Percentiles rank a stretch among this genome's conserved stretches.
phyloP scores from a whole-genome alignment of 2,797 vertebrate species.

The Hirundo rustica region DNA sequence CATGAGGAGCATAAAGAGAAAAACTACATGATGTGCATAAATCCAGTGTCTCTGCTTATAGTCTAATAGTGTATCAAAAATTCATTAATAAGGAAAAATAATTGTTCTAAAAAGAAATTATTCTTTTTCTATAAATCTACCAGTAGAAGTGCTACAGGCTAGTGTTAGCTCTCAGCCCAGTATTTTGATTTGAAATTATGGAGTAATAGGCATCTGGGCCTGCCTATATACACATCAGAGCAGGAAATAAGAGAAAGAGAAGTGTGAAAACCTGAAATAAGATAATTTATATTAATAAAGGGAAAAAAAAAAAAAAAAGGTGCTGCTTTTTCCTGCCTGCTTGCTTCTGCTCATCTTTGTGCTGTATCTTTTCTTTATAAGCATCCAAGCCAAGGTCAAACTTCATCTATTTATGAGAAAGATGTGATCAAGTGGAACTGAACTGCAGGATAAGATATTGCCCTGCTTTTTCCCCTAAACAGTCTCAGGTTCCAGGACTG shows the following conservation, averaged over 20 bases:
- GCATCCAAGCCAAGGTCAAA: conserved; percentile 2
- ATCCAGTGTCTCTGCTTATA: neutral
- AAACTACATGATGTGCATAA: neutral
- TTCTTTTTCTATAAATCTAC: neutral
- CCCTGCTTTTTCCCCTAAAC: neutral
- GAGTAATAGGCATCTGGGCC: neutral
- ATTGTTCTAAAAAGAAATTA: neutral
- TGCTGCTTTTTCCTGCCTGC: neutral
- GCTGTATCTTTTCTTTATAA: neutral
- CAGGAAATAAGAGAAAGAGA: neutral
- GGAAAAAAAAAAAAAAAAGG: neutral
- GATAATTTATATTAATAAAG: neutral
- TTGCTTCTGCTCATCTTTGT: neutral
- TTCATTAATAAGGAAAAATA: conserved; percentile 21
- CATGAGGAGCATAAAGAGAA: neutral
- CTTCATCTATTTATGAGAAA: conserved; percentile 13
- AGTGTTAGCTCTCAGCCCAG: neutral
- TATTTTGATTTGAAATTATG: neutral
- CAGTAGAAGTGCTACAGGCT: neutral
- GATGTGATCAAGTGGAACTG: neutral
- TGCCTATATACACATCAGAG: neutral
- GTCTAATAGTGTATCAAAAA: neutral
- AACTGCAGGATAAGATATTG: neutral
- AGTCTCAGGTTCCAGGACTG: neutral
- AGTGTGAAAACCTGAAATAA: neutral